Conservation (phyloP, 2,888 invertebrate species). For the Cistogaster globosa region DNA sequence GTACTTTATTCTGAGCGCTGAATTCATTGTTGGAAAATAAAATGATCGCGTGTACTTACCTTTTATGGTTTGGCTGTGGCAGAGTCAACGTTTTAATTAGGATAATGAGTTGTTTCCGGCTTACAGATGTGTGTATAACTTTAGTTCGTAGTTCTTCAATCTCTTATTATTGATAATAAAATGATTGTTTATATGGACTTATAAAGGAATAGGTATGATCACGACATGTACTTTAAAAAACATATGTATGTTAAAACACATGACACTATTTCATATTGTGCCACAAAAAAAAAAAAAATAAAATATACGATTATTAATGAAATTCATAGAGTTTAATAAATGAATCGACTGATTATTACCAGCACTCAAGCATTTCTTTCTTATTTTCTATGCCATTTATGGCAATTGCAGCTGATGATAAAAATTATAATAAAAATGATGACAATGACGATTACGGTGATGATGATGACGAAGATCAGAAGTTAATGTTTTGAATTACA, state of each 20-base stretch:
- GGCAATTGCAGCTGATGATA: conserved; percentile 52
- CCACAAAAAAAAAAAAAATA: conserved; percentile 5
- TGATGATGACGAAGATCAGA: conserved; percentile 22
- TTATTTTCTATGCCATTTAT: conserved; percentile 62
- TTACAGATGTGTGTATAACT: conserved; percentile 32
- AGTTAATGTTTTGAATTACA: conserved; percentile 70
- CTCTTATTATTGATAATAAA: conserved; percentile 5
- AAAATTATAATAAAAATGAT: conserved; percentile 25
- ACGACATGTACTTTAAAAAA: conserved; percentile 31
- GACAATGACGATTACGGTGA: conserved; percentile 2
- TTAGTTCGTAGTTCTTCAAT: not conserved
- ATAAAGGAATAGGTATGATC: conserved; percentile 19
- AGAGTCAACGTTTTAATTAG: conserved; percentile 82
- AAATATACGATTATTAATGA: conserved; percentile 55
- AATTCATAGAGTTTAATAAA: conserved; percentile 65
- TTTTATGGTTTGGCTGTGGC: conserved; percentile 78
- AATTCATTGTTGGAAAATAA: conserved; percentile 73
- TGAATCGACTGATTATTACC: conserved; percentile 54
- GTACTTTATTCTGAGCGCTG: conserved; percentile 12
- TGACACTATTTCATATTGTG: conserved; percentile 62
- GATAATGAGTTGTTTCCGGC: conserved; percentile 82
- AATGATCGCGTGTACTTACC: conserved; percentile 81
- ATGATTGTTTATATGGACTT: not conserved
- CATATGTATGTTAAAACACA: conserved; percentile 57
- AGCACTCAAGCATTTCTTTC: conserved; percentile 45